Evolutionary conservation across 2,113 vertebrate species (phyloP), one percentile per base, ranked within the genome.

Genomic region (Nothocercus nigrocapillus): DNA sequence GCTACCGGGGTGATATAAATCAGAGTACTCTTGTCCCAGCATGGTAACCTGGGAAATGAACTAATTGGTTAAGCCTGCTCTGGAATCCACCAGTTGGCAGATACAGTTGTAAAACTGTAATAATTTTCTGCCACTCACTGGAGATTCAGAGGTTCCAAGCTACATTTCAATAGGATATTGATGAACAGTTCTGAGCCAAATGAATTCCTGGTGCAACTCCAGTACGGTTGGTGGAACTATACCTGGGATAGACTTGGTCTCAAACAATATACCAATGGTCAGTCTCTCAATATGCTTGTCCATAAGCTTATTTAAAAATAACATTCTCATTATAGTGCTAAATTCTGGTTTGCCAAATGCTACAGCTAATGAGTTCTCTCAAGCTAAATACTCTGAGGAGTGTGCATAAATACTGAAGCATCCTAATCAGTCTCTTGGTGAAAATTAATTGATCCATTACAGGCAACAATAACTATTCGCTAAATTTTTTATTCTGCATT

Each of bases 401-500:
- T 92, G 86, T 40, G 38, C 78, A 85, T 42, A 81, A 94, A 95
- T 68, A 94, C 77, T 79, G 38, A 92, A 92, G 90, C 68, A 87
- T 42, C 76, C 62, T 90, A 92, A 96, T 96, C 49, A 92, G 78
- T 42, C 84, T 82, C 85, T 91, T 88, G 85, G 53, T 82, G 75
- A 92, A 96, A 94, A 95, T 89, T 80, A 84, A 93, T 82, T 67
- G 91, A 82, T 92, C 75, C 58, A 88, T 70, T 94, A 90, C 78
- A 85, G 82, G 85, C 81, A 62, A 51, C 36, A 74, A 81, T 93
- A 95, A 95, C 90, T 91, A 83, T 80, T 73, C 82, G 81, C 73
- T 90, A 28, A 94, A 93, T 74, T 88, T 96, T 87, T 93, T 83
- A 91, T 88, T 88, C 75, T 85, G 75, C 82, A 30, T 89, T 97